Conservation (phyloP, 2,888 invertebrate genomes). For the Ephialtes manifestator region DNA sequence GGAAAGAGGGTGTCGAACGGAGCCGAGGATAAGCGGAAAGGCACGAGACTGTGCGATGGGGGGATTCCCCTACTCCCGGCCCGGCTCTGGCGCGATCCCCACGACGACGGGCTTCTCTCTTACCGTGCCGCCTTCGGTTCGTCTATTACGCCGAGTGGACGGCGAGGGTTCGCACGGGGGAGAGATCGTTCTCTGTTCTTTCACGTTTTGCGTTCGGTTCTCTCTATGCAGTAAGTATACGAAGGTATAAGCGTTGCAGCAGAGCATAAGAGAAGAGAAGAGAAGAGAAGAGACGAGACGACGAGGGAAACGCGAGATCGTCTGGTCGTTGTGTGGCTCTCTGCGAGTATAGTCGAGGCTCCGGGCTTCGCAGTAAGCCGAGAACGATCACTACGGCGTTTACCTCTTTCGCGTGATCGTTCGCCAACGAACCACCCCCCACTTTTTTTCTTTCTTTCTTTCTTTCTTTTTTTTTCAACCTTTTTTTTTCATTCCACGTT, state of each 20-base stretch:
- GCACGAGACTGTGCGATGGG: constrained; percentile 72
- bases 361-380: constrained; percentile 64
- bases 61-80: constrained; percentile 57
- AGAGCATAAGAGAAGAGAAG: too few species aligned
- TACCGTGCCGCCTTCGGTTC: constrained; percentile 66
- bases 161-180: constrained; percentile 68
- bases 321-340: not conserved
- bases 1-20: constrained; percentile 75
- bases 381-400: constrained; percentile 68
- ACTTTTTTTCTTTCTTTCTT: not conserved
- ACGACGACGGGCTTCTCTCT: constrained; percentile 68
- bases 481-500: constrained; percentile 23
- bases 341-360: constrained; percentile 32
- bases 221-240: not conserved
- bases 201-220: constrained; percentile 34
- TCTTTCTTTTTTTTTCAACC: not conserved
- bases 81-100: constrained; percentile 54
- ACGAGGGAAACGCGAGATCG: constrained; percentile 62
- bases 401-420: constrained; percentile 71
- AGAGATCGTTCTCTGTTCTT: constrained; percentile 55
- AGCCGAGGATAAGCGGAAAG: constrained; percentile 75
- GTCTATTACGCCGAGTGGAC: constrained; percentile 69
- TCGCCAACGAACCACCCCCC: constrained; percentile 30
- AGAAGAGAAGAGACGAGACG: constrained; percentile 7
- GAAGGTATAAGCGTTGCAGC: too few species aligned